These are phyloP conservation scores for Geococcyx californianus DNA, from an alignment of 2,113 vertebrate genomes.

Conservation along the genomic window DNA sequence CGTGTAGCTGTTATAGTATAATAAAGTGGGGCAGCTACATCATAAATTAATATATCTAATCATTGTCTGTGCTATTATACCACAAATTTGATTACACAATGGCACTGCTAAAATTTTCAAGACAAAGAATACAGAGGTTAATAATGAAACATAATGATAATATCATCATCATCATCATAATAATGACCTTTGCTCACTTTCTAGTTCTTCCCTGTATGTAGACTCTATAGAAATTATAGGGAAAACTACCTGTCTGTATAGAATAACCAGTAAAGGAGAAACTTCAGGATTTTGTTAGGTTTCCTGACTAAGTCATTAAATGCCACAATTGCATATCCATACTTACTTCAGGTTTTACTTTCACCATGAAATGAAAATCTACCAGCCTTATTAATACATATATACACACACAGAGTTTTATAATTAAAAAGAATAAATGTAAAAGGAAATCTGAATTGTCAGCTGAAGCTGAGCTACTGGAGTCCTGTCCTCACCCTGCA, in stretches of 20 bases:
- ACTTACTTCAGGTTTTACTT: neutral
- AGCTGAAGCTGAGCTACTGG: neutral
- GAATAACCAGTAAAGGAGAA: neutral
- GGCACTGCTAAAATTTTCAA: neutral
- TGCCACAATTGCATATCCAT: too few relatives aligned
- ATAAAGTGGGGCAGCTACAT: neutral
- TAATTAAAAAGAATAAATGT: neutral
- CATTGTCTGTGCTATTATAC: neutral
- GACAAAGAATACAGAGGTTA: neutral
- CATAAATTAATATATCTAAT: neutral
- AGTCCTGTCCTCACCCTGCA: neutral
- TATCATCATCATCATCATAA: neutral
- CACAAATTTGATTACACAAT: neutral
- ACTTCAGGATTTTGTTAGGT: neutral
- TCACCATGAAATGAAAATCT: neutral
- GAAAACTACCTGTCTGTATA: neutral
- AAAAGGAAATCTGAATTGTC: neutral
- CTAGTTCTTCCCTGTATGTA: neutral
- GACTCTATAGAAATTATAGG: neutral
- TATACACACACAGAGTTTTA: rapidly evolving
- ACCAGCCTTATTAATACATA: neutral
- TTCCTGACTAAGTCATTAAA: neutral
- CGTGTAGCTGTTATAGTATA: neutral
- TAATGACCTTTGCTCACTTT: neutral
- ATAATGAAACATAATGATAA: neutral